A percentile compares a stretch with the other conserved stretches of the same genome.
Conservation (phyloP, 2,113 vertebrate species). For the Poecilia latipinna region DNA sequence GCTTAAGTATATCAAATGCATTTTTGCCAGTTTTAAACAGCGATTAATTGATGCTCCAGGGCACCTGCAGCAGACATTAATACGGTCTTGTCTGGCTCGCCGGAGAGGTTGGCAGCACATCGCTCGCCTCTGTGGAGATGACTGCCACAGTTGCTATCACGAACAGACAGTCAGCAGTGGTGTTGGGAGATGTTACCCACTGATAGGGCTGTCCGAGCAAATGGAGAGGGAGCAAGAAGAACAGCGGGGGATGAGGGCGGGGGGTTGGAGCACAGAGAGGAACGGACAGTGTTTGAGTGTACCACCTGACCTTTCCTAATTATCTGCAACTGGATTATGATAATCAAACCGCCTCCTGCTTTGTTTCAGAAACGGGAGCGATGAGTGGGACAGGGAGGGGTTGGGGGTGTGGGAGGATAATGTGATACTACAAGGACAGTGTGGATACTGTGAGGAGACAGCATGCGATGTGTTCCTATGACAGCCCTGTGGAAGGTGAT, state of each 20-base stretch:
- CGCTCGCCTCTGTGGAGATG: constrained; percentile 63
- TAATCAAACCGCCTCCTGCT: constrained; percentile 71
- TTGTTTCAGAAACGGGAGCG: constrained; percentile 56
- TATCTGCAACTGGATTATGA: constrained; percentile 70
- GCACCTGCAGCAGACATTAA: constrained; percentile 59
- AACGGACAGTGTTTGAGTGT: constrained; percentile 66
- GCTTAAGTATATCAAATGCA: constrained; percentile 71
- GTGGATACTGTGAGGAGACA: constrained; percentile 30
- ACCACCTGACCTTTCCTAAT: constrained; percentile 75
- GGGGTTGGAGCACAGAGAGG: constrained; percentile 21
- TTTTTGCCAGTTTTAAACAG: constrained; percentile 73
- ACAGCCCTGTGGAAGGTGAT: constrained; percentile 30
- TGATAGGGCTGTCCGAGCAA: constrained; percentile 63
- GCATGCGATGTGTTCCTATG: constrained; percentile 40
- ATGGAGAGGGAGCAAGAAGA: constrained; percentile 22
- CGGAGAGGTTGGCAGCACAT: constrained; percentile 62
- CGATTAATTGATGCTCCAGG: constrained; percentile 71
- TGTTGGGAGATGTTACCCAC: constrained; percentile 68
- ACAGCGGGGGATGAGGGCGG: constrained; percentile 10
- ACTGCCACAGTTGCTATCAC: constrained; percentile 55
- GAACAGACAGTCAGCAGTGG: constrained; percentile 64
- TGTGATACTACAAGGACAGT: constrained; percentile 48
- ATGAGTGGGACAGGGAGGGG: constrained; percentile 29
- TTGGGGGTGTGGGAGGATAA: constrained; percentile 1
- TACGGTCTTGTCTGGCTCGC: constrained; percentile 63